Base-by-base conservation (phyloP, 2,113 vertebrate genomes). In the Rana temporaria region DNA sequence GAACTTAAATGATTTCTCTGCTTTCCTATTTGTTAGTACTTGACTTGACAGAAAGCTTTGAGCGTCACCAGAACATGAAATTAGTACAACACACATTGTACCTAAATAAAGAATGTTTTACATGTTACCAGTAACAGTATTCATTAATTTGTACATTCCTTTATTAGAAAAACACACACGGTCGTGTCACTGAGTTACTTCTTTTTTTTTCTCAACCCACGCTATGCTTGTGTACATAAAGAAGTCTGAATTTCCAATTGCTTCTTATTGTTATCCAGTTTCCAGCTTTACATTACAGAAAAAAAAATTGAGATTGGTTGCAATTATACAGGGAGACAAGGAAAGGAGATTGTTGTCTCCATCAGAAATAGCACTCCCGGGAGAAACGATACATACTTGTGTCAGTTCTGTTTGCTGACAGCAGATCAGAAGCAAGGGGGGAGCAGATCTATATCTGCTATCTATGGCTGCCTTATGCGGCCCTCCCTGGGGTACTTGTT, bases 401-500 rank as follows among this genome's bases (percentile, higher is more conserved):
- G 72, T 74, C 71, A 60, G 81, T 63, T 68, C 62, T 82, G 55
- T 76, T 67, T 76, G 63, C 53, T 83, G 81, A 83, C 71, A 83
- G 81, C 71, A 76, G 63, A 83, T 68, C 63, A 68, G 72, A 76
- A 55, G 53, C 65, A 83, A 18, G 18, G 65, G 62, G 26, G 63
- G 42, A 48, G 81, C 64, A 66, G 63, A 83, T 76, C 71, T 76
- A 68, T 83, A 83, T 76, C 81, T 76, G 53, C 75, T 57, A 79
- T 70, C 78, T 55, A 84, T 72, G 76, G 24, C 52, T 57, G 82
- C 60, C 48, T 55, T 84, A 48, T 79, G 59, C 65, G 72, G 24
- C 76, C 74, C 76, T 79, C 76, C 82, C 82, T 64, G 66, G 68
- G 68, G 82, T 79, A 78, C 82, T 79, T 84, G 66, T 84, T 84